Conservation (phyloP, 1,140 invertebrate genomes). For the Diachasma alloeum region DNA sequence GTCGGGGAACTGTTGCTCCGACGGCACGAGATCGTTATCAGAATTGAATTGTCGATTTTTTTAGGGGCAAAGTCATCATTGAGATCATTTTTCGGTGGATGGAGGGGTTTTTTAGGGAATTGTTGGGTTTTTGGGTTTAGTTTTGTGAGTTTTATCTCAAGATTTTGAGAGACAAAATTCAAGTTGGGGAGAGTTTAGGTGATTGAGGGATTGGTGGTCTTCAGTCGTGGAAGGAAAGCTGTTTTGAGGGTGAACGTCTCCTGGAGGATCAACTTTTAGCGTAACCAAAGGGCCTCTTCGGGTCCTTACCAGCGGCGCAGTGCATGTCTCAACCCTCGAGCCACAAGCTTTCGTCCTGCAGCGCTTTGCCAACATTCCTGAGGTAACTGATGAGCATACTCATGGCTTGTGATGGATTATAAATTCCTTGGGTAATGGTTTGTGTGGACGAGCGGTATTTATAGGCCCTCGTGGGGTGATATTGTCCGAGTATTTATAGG, state of each 20-base stretch:
- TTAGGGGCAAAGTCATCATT: no score
- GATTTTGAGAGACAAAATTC: no score
- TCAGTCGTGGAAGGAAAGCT: not conserved
- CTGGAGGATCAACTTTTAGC: no score
- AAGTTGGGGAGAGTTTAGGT: no score
- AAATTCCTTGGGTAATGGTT: not conserved
- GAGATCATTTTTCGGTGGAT: no score
- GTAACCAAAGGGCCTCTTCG: not conserved
- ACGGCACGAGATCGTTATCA: not conserved
- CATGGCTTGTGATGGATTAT: not conserved
- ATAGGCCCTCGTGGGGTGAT: not conserved
- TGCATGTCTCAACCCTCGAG: slow-evolving; percentile 25
- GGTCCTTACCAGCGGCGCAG: slow-evolving; percentile 27
- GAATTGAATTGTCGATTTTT: no score
- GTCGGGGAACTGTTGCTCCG: not conserved
- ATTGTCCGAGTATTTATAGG: not conserved
- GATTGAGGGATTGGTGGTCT: no score
- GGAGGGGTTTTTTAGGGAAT: no score
- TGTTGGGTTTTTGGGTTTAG: no score
- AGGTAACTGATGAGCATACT: slow-evolving; percentile 16
- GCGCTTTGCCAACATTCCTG: slow-evolving; percentile 27
- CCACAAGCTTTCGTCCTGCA: slow-evolving; percentile 21
- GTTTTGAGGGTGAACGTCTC: not conserved
- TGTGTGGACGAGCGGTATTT: no score
- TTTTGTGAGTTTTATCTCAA: no score